Percentiles rank a stretch among this genome's conserved stretches.
These are phyloP conservation scores for Poecilia velifera DNA, from an alignment of 2,797 vertebrate genomes.

Conservation along the genomic window DNA sequence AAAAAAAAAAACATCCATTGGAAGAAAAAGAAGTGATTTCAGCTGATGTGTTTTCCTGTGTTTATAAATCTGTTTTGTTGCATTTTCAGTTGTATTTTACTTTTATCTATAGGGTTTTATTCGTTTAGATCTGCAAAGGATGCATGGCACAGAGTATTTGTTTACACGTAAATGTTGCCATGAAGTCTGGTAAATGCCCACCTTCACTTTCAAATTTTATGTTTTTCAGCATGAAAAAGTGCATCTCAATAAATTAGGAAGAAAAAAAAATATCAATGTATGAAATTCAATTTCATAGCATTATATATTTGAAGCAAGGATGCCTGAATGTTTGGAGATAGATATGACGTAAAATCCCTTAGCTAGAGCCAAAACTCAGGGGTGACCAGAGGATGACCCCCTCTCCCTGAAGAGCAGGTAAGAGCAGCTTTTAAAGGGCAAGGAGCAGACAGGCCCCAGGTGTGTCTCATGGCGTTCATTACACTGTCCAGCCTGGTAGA, in stretches of 20 bases:
- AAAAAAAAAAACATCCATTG: conserved; percentile 16
- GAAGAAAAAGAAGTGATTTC: conserved; percentile 39
- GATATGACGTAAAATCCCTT: neutral
- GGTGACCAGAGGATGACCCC: neutral
- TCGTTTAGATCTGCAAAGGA: neutral
- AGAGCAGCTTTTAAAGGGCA: neutral
- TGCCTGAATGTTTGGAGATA: neutral
- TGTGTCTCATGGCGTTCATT: neutral
- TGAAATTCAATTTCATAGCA: neutral
- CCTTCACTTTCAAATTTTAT: neutral
- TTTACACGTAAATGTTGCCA: neutral
- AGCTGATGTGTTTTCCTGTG: conserved; percentile 30
- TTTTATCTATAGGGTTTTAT: neutral
- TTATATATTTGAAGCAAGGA: neutral
- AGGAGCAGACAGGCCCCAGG: neutral
- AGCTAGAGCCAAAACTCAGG: neutral
- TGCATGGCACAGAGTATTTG: neutral
- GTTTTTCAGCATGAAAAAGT: neutral
- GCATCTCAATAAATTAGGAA: neutral
- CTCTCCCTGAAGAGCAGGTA: neutral
- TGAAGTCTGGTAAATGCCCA: neutral
- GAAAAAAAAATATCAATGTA: neutral
- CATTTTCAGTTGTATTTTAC: neutral
- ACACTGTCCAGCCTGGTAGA: neutral
- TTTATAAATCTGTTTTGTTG: conserved; percentile 26